Evolutionary conservation across 2,113 vertebrate genomes (phyloP), one percentile per base, ranked within the genome.

Genomic region (Cheilinus undulatus): DNA sequence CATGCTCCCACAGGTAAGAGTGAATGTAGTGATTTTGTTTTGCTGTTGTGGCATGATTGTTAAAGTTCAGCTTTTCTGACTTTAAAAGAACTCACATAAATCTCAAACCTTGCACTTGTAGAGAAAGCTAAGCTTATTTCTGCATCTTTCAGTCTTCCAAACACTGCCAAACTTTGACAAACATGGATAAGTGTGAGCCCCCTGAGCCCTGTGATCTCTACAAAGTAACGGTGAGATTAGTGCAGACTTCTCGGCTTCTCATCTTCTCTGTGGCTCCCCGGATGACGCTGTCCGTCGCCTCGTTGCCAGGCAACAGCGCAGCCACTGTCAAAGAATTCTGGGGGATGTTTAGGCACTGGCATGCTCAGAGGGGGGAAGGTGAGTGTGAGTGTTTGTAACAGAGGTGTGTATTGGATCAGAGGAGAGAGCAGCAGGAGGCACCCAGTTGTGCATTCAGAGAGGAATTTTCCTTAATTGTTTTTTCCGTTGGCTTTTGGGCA

Each of bases 301-400:
- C 84, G 96, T 99, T 99, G 96, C 97, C 93, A 96, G 89, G 97
- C 95, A 97, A 99, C 97, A 90, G 62, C 78, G 90, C 93, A 95
- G 94, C 94, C 93, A 93, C 90, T 93, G 95, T 95, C 90, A 95
- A 97, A 96, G 96, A 96, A 98, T 97, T 86, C 85, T 69, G 85
- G 85, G 85, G 86, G 86, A 88, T 80, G 88, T 91, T 89, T 87
- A 83, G 84, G 79, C 84, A 68, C 82, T 20, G 34, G 82, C 80
- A 58, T 83, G 83, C 74, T 85, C 61, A 59, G 14, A 15, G 76
- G 89, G 91, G 88, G 91, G 93, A 87, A 91, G 89, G 93, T 82
- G 87, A 67, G 89, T 51, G 56, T 38, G 50, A 38, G 75, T 69
- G 69, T 60, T 56, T 63, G 68, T 34, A 12, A 64, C 49, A 61